Evolutionary conservation across 2,888 invertebrate species (phyloP).

Genomic region (Imbricaverruca yamaguchii): DNA sequence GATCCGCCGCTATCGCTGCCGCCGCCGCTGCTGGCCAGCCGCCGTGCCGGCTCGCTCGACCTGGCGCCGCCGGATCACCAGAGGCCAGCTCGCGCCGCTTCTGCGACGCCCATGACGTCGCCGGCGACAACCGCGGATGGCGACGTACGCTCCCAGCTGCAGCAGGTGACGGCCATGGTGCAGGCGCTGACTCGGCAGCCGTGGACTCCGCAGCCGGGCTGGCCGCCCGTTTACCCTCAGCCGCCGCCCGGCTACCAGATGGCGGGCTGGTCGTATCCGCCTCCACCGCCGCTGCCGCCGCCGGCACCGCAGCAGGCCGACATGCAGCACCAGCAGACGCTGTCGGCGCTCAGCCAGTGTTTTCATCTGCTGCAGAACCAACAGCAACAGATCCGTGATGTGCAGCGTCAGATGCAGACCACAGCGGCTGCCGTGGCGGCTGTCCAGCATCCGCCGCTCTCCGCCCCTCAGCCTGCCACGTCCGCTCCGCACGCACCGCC

Average conservation of each 20-base stretch:
- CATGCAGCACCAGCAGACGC: not conserved
- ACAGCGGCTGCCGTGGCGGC: not conserved
- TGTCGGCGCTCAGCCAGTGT: slow-evolving; percentile 9
- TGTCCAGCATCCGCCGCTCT: not conserved
- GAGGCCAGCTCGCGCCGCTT: not conserved
- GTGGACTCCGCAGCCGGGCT: not conserved
- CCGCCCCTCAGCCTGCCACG: not conserved
- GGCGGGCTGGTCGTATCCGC: not conserved
- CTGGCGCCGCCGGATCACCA: not conserved
- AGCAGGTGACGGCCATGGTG: not conserved
- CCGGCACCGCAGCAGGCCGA: not conserved
- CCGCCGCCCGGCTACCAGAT: not conserved
- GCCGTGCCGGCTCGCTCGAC: not conserved
- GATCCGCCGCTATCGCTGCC: not conserved
- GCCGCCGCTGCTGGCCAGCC: not conserved
- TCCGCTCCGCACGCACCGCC: not conserved
- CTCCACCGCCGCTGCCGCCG: not conserved
- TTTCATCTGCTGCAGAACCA: slow-evolving; percentile 5
- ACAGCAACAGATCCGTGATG: not conserved
- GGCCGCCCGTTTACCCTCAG: not conserved
- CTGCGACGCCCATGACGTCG: not conserved
- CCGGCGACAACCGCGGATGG: not conserved
- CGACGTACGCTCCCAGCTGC: slow-evolving; percentile 1
- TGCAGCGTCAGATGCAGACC: slow-evolving; percentile 2
- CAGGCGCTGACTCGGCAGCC: not conserved